Evolutionary conservation across 2,113 vertebrate species (phyloP).

Genomic region (Raja brachyura): DNA sequence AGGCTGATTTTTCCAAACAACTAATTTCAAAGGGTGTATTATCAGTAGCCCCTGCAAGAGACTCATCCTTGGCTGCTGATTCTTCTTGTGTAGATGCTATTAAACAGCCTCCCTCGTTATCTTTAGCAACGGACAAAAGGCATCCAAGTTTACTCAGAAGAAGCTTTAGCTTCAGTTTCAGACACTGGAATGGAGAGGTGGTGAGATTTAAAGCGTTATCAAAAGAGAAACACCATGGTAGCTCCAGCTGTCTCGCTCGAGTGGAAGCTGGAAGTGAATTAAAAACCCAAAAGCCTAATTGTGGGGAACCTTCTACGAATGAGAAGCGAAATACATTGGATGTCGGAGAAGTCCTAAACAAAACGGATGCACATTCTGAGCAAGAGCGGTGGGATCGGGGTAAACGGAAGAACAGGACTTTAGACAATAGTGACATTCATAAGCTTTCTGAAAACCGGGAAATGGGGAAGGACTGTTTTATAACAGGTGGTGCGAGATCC

Average conservation of each 20-base stretch:
- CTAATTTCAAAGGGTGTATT: not conserved
- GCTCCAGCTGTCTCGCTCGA: constrained; percentile 52
- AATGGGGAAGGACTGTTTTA: constrained; percentile 47
- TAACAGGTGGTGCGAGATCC: constrained; percentile 48
- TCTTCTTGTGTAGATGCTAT: constrained; percentile 33
- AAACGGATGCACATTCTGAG: constrained; percentile 59
- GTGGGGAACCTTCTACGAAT: not conserved
- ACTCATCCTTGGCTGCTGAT: constrained; percentile 14
- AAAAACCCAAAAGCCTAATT: not conserved
- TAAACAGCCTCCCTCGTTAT: constrained; percentile 43
- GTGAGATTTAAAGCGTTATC: constrained; percentile 54
- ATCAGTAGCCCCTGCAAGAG: constrained; percentile 11
- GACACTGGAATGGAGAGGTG: constrained; percentile 69
- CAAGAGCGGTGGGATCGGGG: constrained; percentile 68
- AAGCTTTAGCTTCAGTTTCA: constrained; percentile 86
- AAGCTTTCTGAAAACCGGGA: constrained; percentile 64
- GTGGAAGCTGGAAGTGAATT: not conserved
- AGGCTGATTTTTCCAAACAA: not conserved
- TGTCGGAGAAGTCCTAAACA: constrained; percentile 68
- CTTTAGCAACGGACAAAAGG: constrained; percentile 45
- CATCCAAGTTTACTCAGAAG: constrained; percentile 62
- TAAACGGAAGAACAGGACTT: constrained; percentile 73
- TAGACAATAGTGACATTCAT: constrained; percentile 86
- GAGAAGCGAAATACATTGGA: constrained; percentile 71
- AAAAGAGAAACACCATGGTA: constrained; percentile 61